A percentile compares a stretch with the other conserved stretches of the same genome.
These are phyloP conservation scores for Nycteola revayana DNA, from an alignment of 2,888 invertebrate genomes.

Conservation along the genomic window DNA sequence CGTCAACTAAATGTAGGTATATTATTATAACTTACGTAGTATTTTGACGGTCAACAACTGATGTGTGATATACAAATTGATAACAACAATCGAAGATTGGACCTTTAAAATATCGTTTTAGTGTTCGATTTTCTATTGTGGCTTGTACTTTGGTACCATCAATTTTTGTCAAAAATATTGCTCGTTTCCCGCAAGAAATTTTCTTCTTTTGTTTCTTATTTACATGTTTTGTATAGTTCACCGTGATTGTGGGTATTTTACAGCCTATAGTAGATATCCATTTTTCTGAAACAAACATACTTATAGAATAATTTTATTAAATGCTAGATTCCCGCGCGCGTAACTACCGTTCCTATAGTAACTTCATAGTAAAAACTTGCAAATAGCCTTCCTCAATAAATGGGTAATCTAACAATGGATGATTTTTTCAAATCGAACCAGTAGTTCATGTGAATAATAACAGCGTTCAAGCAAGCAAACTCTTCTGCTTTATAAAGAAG, in stretches of 20 bases:
- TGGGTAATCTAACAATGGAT: no score
- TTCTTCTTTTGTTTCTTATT: slow-evolving; percentile 23
- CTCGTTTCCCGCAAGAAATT: slow-evolving; percentile 51
- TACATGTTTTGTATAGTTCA: slow-evolving; percentile 41
- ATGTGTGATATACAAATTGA: slow-evolving; percentile 40
- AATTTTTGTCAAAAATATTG: slow-evolving; percentile 53
- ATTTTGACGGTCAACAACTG: slow-evolving; percentile 18
- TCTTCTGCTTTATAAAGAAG: no score
- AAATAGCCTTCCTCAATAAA: no score
- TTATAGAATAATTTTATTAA: no score
- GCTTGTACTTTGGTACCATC: slow-evolving; percentile 43
- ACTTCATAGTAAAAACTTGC: no score
- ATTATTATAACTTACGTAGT: slow-evolving; percentile 15
- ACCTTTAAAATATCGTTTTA: slow-evolving; percentile 36
- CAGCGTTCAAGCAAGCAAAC: no score
- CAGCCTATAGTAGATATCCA: slow-evolving; percentile 59
- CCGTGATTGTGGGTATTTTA: slow-evolving; percentile 51
- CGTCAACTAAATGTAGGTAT: no score
- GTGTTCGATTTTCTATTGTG: slow-evolving; percentile 41
- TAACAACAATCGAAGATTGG: slow-evolving; percentile 52
- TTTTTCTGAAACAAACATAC: slow-evolving; percentile 46
- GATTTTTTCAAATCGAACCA: no score
- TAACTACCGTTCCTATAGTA: no score
- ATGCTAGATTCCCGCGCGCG: no score
- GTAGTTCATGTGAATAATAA: no score